These are phyloP conservation scores for Ctenomys sociabilis DNA, from an alignment of 2,113 vertebrate species.

Conservation along the genomic window DNA sequence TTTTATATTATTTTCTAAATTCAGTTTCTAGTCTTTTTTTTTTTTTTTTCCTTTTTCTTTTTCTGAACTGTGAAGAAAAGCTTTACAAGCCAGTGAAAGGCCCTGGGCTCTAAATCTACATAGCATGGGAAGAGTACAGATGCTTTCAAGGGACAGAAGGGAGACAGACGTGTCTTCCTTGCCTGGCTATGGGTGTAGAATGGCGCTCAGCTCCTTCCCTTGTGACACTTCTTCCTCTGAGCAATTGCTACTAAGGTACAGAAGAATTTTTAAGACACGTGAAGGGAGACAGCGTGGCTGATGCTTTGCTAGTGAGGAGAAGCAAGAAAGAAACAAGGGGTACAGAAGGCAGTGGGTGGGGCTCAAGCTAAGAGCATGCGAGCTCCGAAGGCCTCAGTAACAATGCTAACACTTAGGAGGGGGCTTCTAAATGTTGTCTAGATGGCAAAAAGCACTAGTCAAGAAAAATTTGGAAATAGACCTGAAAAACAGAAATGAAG, in stretches of 20 bases:
- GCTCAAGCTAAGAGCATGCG: neutral
- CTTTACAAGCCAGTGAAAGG: neutral
- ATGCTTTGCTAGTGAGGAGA: neutral
- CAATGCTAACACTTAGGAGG: neutral
- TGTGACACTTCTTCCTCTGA: neutral
- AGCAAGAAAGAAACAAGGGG: neutral
- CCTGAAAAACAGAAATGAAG: neutral
- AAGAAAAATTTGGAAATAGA: neutral
- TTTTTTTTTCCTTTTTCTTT: neutral
- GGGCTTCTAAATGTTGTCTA: neutral
- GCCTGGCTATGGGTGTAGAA: neutral
- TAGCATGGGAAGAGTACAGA: neutral
- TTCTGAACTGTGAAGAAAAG: neutral
- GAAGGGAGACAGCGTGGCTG: neutral
- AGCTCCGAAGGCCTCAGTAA: neutral
- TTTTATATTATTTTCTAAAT: slow-evolving; percentile 48
- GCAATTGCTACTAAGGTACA: neutral
- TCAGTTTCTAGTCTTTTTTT: slow-evolving; percentile 26
- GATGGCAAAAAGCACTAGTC: neutral
- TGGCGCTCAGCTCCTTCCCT: neutral
- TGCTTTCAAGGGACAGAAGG: neutral
- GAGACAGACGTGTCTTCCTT: neutral
- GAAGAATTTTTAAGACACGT: neutral
- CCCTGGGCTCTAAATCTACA: neutral
- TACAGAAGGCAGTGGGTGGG: neutral